Conservation (phyloP, 2,888 invertebrate species). For the Drosophila colorata region DNA sequence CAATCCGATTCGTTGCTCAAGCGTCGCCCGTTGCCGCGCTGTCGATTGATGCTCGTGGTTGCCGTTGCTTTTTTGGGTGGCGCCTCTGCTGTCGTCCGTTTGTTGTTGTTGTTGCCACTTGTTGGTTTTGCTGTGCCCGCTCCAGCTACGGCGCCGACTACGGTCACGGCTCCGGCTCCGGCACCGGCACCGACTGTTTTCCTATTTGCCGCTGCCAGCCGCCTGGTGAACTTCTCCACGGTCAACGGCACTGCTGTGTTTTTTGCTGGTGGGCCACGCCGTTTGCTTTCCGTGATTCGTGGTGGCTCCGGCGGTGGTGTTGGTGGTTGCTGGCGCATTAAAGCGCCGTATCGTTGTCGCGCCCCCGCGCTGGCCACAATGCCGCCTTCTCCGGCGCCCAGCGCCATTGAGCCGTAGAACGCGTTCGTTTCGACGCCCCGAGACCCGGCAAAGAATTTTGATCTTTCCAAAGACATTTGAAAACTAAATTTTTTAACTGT, state of each 20-base stretch:
- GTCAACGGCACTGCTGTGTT: background rate
- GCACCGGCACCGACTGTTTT: background rate
- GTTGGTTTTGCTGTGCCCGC: no score
- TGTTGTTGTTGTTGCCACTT: background rate
- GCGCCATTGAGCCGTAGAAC: slow-evolving; percentile 6
- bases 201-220: background rate
- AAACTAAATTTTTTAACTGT: slow-evolving; percentile 20
- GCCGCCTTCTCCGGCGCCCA: slow-evolving; percentile 34
- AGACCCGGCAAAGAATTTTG: slow-evolving; percentile 43
- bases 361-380: background rate
- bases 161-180: no score
- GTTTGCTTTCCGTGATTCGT: no score
- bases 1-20: background rate
- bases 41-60: background rate
- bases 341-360: background rate
- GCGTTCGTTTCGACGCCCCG: slow-evolving; percentile 9
- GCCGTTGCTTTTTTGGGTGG: slow-evolving; percentile 6
- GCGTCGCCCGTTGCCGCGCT: background rate
- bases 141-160: no score
- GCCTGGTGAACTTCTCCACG: background rate
- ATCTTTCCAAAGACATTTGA: slow-evolving; percentile 55
- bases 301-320: background rate
- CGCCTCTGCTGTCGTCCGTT: background rate
- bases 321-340: slow-evolving; percentile 5
- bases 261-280: background rate